Conservation (phyloP, 2,113 vertebrate species). For the Shinisaurus crocodilurus region DNA sequence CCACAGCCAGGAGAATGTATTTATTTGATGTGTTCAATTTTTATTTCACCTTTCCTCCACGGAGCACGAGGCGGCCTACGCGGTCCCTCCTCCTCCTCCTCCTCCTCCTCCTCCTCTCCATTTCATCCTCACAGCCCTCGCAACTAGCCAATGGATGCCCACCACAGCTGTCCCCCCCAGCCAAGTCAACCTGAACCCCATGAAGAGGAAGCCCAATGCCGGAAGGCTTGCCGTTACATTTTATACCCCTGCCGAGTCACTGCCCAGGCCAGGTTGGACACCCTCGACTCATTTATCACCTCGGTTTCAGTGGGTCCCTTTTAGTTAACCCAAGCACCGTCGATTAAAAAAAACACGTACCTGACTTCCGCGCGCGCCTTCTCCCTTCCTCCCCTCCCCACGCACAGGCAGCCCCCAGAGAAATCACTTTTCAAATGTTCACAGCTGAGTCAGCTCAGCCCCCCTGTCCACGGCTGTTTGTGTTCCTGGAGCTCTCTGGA, state of each 20-base stretch:
- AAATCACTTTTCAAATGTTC: neutral
- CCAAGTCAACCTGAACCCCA: too few relatives aligned
- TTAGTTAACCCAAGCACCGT: too few relatives aligned
- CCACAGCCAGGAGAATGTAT: neutral
- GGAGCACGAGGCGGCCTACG: neutral
- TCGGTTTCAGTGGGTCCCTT: neutral
- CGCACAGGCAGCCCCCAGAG: neutral
- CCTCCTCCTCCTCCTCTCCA: neutral
- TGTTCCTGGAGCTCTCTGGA: neutral
- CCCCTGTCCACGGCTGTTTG: neutral
- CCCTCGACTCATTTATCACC: neutral
- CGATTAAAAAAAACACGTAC: neutral
- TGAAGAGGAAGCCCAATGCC: neutral
- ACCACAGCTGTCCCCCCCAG: too few relatives aligned
- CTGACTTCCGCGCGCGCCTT: too few relatives aligned
- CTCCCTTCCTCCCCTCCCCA: neutral
- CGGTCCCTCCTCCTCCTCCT: too few relatives aligned
- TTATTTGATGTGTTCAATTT: neutral
- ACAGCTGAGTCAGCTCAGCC: neutral
- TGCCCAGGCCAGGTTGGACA: neutral
- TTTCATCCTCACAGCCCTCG: neutral
- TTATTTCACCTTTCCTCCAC: neutral
- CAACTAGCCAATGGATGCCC: too few relatives aligned
- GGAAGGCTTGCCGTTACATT: neutral
- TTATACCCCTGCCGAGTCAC: neutral